phyloP scores from a whole-genome alignment of 2,113 vertebrate genomes.

The Lagopus muta region DNA sequence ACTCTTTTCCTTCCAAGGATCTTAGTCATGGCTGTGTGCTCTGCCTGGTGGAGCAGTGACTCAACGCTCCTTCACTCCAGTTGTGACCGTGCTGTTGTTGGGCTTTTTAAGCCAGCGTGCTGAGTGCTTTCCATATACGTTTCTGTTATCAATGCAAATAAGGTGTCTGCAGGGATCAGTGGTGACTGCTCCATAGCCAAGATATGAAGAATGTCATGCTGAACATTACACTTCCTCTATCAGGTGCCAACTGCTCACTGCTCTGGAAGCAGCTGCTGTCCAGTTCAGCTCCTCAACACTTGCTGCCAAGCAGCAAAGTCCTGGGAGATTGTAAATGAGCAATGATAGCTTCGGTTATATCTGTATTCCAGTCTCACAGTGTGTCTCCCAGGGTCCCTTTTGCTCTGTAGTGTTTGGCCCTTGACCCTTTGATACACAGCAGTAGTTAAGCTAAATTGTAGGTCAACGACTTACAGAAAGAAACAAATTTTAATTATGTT shows the following conservation, averaged over 20 bases:
- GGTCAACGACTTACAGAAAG: not conserved
- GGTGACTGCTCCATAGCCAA: not conserved
- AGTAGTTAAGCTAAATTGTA: not conserved
- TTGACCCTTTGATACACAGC: not conserved
- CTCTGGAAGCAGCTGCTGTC: not conserved
- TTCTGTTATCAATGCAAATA: not conserved
- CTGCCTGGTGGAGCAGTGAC: not conserved
- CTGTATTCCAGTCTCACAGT: not conserved
- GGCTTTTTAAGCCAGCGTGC: not conserved
- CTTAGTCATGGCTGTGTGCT: accelerated
- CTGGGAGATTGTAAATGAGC: not conserved
- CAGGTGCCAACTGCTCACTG: not conserved
- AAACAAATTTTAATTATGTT: not conserved
- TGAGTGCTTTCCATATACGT: not conserved
- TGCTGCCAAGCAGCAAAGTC: not conserved
- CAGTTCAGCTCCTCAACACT: not conserved
- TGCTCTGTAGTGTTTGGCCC: not conserved
- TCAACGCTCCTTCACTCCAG: accelerated
- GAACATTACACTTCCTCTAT: not conserved
- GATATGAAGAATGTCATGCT: not conserved
- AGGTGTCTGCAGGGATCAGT: not conserved
- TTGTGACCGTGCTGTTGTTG: accelerated
- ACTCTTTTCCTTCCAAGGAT: not conserved
- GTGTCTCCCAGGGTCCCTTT: not conserved
- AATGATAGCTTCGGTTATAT: not conserved